A percentile compares a stretch with the other conserved stretches of the same genome.
Evolutionary conservation across 2,888 invertebrate species (phyloP).

Genomic region (Dicranocentrus wangi): DNA sequence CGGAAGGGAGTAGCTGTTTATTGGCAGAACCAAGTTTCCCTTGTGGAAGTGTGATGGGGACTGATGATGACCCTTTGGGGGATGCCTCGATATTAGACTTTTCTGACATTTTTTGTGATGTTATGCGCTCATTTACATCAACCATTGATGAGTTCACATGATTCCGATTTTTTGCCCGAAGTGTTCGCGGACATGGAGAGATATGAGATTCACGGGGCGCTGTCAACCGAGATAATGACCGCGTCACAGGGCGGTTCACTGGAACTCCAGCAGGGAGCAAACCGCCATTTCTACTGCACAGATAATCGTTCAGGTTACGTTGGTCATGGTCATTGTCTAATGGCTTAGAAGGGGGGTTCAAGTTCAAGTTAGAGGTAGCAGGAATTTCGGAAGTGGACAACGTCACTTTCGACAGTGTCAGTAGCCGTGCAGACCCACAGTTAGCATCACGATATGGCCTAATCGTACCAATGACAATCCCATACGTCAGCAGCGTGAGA

Average conservation of each 20-base stretch:
- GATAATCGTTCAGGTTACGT: conserved; percentile 71
- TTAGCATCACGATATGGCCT: conserved; percentile 73
- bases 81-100: conserved; percentile 37
- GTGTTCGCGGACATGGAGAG: conserved; percentile 70
- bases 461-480: conserved; percentile 63
- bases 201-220: conserved; percentile 70
- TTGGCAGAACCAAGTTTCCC: conserved; percentile 43
- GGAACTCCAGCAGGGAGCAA: conserved; percentile 57
- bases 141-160: conserved; percentile 58
- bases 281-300: conserved; percentile 71
- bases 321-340: conserved; percentile 63
- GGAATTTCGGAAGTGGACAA: conserved; percentile 70
- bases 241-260: conserved; percentile 72
- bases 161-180: conserved; percentile 70
- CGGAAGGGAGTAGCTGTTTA: conserved; percentile 48
- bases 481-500: conserved; percentile 70
- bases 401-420: conserved; percentile 72
- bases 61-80: conserved; percentile 42
- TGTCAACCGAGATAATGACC: conserved; percentile 71
- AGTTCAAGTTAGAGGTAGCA: conserved; percentile 61
- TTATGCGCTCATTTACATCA: conserved; percentile 37
- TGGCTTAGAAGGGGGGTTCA: conserved; percentile 60
- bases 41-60: conserved; percentile 20
- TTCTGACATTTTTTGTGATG: conserved; percentile 46
- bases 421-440: conserved; percentile 73